Conservation (phyloP, 2,797 vertebrate species). For the Lindbergichthys nudifrons region DNA sequence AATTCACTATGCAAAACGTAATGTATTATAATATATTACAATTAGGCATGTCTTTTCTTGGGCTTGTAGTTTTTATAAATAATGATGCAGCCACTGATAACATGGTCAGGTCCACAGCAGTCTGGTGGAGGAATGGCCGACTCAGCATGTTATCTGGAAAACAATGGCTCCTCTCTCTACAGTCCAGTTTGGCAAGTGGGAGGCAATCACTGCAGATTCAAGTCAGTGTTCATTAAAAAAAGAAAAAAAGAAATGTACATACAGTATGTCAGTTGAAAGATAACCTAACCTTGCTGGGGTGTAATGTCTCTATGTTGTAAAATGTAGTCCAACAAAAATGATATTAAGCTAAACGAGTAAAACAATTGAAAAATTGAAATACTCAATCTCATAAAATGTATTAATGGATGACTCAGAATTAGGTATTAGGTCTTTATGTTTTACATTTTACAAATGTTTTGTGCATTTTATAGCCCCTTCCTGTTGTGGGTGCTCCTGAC, state of each 20-base stretch:
- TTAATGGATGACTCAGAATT: not conserved
- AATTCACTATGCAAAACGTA: not conserved
- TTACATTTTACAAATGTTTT: not conserved
- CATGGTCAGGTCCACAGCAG: not conserved
- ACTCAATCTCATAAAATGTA: not conserved
- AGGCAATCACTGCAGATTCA: not conserved
- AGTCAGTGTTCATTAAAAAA: not conserved
- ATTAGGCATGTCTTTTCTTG: not conserved
- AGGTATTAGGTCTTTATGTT: not conserved
- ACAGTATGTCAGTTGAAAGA: not conserved
- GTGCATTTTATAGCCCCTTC: conserved; percentile 1
- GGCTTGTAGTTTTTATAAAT: not conserved
- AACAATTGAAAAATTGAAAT: not conserved
- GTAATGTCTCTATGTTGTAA: not conserved
- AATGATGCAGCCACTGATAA: too few relatives aligned
- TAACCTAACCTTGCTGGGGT: not conserved
- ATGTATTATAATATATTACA: not conserved
- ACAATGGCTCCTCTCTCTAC: conserved; percentile 39
- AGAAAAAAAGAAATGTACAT: not conserved
- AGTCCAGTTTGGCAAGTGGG: not conserved
- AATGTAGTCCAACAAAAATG: not conserved
- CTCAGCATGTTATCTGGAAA: conserved; percentile 12
- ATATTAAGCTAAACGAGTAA: not conserved
- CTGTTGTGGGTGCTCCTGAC: conserved; percentile 48
- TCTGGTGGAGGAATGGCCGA: conserved; percentile 10